Evolutionary conservation across 2,113 vertebrate genomes (phyloP).

Genomic region (Xiphophorus couchianus): DNA sequence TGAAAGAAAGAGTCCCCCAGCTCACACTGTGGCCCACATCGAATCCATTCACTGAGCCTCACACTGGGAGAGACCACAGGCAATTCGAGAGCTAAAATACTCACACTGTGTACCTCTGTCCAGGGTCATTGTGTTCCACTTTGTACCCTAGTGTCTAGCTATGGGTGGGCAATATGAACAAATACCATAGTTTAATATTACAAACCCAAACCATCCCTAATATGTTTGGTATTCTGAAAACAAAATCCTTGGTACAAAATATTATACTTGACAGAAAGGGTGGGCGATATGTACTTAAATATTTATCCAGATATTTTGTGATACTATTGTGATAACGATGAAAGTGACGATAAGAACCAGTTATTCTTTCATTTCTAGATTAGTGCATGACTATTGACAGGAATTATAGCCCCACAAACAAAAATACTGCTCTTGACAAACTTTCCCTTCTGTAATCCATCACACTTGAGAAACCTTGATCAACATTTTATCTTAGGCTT

Average conservation of each 20-base stretch:
- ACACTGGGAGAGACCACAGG: slow-evolving; percentile 36
- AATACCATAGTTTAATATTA: background rate
- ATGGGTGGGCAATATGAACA: slow-evolving; percentile 11
- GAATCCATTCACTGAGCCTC: slow-evolving; percentile 67
- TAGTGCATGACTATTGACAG: no score
- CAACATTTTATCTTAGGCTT: background rate
- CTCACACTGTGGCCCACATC: slow-evolving; percentile 70
- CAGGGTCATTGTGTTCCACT: slow-evolving; percentile 37
- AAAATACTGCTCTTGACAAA: no score
- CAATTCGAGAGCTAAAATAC: slow-evolving; percentile 36
- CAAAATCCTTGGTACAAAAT: background rate
- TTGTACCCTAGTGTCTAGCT: slow-evolving; percentile 16
- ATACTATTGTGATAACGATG: background rate
- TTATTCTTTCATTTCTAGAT: no score
- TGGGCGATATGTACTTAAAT: no score
- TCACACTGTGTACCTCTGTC: slow-evolving; percentile 25
- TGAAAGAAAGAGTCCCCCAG: slow-evolving; percentile 70
- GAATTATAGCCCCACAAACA: no score
- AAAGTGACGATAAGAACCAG: no score
- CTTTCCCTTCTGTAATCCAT: background rate
- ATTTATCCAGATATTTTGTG: no score
- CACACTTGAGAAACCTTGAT: background rate
- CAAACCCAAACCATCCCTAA: background rate
- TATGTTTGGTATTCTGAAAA: background rate
- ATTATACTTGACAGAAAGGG: background rate